These are phyloP conservation scores for Dichetophora obliterata DNA, from an alignment of 2,888 invertebrate genomes.

Conservation along the genomic window DNA sequence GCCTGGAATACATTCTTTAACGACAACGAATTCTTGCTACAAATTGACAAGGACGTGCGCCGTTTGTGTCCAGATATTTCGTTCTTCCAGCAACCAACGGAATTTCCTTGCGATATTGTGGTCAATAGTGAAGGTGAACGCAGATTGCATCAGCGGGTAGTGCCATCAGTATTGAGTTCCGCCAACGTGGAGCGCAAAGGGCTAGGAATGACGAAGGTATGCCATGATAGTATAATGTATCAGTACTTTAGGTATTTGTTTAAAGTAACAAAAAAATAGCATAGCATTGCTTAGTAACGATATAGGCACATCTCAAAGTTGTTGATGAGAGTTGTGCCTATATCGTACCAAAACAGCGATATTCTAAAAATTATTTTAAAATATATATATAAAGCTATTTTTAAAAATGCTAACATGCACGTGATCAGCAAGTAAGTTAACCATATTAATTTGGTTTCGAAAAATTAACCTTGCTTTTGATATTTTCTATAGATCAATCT, in stretches of 20 bases:
- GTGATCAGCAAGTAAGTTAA: constrained; percentile 58
- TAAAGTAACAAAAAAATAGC: no score
- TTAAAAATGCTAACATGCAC: constrained; percentile 16
- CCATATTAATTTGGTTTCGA: neutral
- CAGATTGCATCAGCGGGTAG: constrained; percentile 89
- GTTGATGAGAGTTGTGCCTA: no score
- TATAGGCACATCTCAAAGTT: no score
- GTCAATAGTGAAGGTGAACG: constrained; percentile 86
- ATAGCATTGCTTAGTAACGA: no score
- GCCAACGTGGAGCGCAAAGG: constrained; percentile 91
- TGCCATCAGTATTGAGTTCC: constrained; percentile 86
- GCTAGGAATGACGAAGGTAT: constrained; percentile 89
- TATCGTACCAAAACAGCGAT: no score
- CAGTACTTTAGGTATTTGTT: no score
- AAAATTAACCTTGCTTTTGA: neutral
- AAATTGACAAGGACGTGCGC: constrained; percentile 97
- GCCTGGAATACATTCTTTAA: constrained; percentile 96
- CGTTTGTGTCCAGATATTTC: constrained; percentile 96
- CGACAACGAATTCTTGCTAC: constrained; percentile 96
- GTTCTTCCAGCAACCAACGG: constrained; percentile 95
- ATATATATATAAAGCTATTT: constrained; percentile 16
- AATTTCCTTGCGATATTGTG: constrained; percentile 86
- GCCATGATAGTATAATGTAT: constrained; percentile 32
- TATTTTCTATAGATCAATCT: constrained; percentile 73
- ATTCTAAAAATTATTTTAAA: neutral